Percentiles rank a stretch among this genome's conserved stretches.
Conservation (phyloP, 2,888 invertebrate species). For the Ptilodon capucinus region DNA sequence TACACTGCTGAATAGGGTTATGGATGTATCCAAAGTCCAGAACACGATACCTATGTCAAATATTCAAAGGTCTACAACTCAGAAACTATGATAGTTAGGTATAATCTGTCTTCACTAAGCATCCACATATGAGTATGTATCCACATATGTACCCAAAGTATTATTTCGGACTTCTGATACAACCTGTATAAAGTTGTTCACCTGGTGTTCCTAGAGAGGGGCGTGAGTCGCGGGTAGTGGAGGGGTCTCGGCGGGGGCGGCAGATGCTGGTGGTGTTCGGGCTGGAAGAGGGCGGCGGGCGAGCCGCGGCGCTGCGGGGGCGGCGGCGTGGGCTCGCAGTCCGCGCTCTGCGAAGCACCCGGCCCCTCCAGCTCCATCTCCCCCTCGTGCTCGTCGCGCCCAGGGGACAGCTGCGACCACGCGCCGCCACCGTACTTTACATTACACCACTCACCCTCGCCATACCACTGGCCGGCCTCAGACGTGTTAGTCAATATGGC, state of each 20-base stretch:
- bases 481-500: too few species aligned
- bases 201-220: slow-evolving; percentile 88
- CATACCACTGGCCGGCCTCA: too few species aligned
- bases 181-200: slow-evolving; percentile 12
- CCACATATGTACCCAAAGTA: too few species aligned
- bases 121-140: too few species aligned
- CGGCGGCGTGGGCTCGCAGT: slow-evolving; percentile 96
- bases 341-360: slow-evolving; percentile 94
- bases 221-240: slow-evolving; percentile 89
- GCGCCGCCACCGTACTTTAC: slow-evolving; percentile 34
- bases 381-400: slow-evolving; percentile 91
- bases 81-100: too few species aligned
- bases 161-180: too few species aligned
- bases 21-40: too few species aligned
- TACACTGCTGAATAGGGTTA: too few species aligned
- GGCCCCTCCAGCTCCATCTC: slow-evolving; percentile 95
- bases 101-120: too few species aligned
- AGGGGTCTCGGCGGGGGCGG: slow-evolving; percentile 78
- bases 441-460: slow-evolving; percentile 25
- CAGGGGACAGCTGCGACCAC: slow-evolving; percentile 90
- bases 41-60: too few species aligned
- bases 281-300: slow-evolving; percentile 93
- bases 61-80: too few species aligned
- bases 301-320: slow-evolving; percentile 92
- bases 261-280: slow-evolving; percentile 75